phyloP scores from a whole-genome alignment of 2,113 vertebrate species.

The Telmatochromis brichardi region DNA sequence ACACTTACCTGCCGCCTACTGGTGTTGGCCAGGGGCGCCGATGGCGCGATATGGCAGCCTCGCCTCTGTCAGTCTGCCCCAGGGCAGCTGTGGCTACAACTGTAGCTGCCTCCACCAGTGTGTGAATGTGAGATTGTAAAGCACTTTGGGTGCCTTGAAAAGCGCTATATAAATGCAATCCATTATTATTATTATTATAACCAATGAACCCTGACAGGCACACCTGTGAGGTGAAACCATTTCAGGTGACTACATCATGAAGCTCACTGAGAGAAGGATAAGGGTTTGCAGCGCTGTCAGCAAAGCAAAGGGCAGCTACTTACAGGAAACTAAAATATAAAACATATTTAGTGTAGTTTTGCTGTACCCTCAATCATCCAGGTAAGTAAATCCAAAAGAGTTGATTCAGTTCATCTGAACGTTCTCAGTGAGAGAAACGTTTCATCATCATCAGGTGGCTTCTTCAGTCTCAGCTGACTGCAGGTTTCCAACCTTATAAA shows the following conservation, averaged over 20 bases:
- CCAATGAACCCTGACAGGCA: rapidly evolving
- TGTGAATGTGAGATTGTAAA: no score
- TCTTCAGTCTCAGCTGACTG: neutral
- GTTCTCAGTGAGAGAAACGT: rapidly evolving
- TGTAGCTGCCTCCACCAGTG: no score
- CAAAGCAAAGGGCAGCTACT: neutral
- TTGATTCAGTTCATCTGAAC: neutral
- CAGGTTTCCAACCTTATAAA: neutral
- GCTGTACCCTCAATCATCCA: neutral
- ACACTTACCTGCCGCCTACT: no score
- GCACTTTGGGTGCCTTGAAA: no score
- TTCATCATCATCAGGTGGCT: rapidly evolving
- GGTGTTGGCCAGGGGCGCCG: no score
- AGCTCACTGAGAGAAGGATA: neutral
- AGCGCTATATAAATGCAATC: no score
- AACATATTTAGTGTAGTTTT: neutral
- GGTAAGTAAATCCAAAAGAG: neutral
- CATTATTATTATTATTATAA: no score
- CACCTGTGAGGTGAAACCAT: neutral
- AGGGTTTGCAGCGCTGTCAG: neutral
- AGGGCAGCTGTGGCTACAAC: no score
- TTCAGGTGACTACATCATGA: neutral
- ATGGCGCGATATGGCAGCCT: no score
- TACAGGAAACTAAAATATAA: neutral
- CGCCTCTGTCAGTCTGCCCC: rapidly evolving